A percentile compares a stretch with the other conserved stretches of the same genome.
Conservation (phyloP, 2,888 invertebrate genomes). For the Cephonodes hylas region DNA sequence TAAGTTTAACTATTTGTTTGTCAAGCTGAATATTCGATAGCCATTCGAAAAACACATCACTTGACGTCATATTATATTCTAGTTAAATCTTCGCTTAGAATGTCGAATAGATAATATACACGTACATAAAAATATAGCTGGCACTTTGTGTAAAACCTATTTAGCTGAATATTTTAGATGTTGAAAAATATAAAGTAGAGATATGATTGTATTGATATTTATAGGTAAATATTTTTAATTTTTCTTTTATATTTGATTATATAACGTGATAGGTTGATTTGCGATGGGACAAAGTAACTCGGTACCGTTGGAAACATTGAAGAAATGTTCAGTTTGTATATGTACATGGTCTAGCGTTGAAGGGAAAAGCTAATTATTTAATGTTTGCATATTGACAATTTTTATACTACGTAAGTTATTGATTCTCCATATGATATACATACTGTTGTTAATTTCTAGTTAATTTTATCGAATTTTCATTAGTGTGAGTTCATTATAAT, state of each 20-base stretch:
- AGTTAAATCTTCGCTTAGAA: constrained; percentile 7
- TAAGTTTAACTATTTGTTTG: neutral
- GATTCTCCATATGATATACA: neutral
- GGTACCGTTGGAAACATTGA: neutral
- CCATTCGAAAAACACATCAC: neutral
- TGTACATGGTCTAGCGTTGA: neutral
- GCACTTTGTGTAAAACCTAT: constrained; percentile 63
- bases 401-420: constrained; percentile 3
- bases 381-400: neutral
- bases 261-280: neutral
- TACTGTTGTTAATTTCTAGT: neutral
- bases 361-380: neutral
- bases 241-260: constrained; percentile 19
- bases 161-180: constrained; percentile 57
- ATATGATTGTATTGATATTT: constrained; percentile 19
- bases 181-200: constrained; percentile 44
- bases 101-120: constrained; percentile 37
- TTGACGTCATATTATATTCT: constrained; percentile 18
- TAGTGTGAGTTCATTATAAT: neutral
- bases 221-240: neutral
- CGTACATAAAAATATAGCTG: constrained; percentile 61
- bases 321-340: neutral
- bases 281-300: neutral
- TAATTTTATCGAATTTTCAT: neutral
- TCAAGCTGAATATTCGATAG: neutral